Conservation (phyloP, 1,140 invertebrate species). For the Pogonomyrmex barbatus region DNA sequence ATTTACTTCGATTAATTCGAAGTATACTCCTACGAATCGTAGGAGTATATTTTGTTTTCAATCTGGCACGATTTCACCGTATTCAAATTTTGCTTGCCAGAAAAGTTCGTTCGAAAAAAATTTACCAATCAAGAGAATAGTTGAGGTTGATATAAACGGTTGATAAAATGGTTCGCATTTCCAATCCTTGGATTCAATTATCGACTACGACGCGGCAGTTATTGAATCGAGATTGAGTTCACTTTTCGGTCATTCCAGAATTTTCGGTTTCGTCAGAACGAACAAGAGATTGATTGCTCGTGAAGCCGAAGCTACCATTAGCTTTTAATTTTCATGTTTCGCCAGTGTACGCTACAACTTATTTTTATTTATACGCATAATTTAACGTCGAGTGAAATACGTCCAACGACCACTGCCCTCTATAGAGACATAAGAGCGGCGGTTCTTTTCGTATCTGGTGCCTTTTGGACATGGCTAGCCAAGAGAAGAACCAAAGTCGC, state of each 20-base stretch:
- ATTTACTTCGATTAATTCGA: background rate
- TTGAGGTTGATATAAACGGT: background rate
- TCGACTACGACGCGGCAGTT: conserved; percentile 1
- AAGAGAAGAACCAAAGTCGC: background rate
- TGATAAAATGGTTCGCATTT: background rate
- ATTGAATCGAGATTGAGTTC: conserved; percentile 27
- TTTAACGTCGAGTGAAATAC: conserved; percentile 67
- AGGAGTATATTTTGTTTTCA: background rate
- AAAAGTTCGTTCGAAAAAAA: background rate
- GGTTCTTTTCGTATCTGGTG: conserved; percentile 3
- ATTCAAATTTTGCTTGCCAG: background rate
- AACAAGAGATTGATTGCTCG: background rate
- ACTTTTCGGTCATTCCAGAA: conserved; percentile 33
- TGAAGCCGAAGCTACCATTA: conserved; percentile 19
- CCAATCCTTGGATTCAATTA: conserved; percentile 28
- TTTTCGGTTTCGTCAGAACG: conserved; percentile 22
- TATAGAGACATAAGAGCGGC: conserved; percentile 39
- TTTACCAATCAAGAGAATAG: conserved; percentile 18
- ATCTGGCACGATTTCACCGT: too few relatives aligned
- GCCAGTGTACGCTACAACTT: conserved; percentile 26
- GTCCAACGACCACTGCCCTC: conserved; percentile 73
- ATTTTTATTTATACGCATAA: conserved; percentile 53
- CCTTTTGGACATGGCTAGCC: background rate
- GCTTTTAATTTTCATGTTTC: conserved; percentile 48
- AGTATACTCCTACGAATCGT: background rate